Evolutionary conservation across 2,113 vertebrate species (phyloP).

Genomic region (Boulengeromyrus knoepffleri): DNA sequence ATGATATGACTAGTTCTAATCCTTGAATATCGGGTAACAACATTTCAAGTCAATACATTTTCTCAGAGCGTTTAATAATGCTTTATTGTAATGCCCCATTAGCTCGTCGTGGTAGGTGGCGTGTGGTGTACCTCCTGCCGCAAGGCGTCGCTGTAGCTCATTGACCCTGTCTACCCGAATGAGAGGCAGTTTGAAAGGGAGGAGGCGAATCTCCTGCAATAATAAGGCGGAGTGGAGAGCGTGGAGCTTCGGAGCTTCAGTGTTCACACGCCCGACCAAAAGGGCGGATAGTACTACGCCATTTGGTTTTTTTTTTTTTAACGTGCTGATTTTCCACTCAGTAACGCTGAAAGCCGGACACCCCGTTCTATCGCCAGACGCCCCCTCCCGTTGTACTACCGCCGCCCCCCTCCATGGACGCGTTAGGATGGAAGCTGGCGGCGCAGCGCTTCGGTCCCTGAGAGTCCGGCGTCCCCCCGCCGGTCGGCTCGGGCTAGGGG

Average conservation of each 20-base stretch:
- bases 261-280: background rate
- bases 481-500: background rate
- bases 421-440: background rate
- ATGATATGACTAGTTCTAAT: background rate
- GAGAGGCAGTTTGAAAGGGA: background rate
- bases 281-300: background rate
- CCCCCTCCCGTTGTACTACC: background rate
- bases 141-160: conserved; percentile 8
- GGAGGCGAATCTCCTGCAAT: conserved; percentile 6
- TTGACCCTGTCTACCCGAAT: background rate
- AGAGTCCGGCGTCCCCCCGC: background rate
- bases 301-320: background rate
- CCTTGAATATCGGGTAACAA: background rate
- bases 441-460: background rate
- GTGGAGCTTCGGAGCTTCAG: background rate
- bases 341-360: background rate
- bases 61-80: background rate
- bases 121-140: background rate
- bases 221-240: conserved; percentile 12
- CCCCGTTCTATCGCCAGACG: background rate
- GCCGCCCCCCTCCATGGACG: background rate
- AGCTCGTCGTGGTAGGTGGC: background rate
- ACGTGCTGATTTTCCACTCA: background rate
- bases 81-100: background rate
- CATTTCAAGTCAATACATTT: background rate